These are phyloP conservation scores for Melieria crassipennis DNA, from an alignment of 2,888 invertebrate species.

Conservation along the genomic window DNA sequence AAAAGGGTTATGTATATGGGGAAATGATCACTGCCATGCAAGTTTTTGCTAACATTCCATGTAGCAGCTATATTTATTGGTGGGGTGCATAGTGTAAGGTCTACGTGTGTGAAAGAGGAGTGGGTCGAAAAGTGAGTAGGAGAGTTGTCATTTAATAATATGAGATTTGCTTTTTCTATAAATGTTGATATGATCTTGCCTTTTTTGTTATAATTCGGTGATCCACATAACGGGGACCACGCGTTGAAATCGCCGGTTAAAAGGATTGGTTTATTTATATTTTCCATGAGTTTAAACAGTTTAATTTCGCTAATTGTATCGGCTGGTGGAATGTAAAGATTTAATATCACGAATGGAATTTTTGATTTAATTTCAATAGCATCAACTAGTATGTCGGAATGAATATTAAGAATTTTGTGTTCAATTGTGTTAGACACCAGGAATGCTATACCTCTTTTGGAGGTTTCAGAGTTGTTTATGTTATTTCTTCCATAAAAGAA, in stretches of 20 bases:
- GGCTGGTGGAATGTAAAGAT: no score
- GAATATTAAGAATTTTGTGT: no score
- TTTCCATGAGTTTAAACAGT: neutral
- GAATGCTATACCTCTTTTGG: no score
- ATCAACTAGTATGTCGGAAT: no score
- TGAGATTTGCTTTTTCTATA: constrained; percentile 2
- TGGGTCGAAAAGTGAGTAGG: constrained; percentile 7
- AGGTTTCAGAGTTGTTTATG: no score
- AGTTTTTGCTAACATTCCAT: constrained; percentile 5
- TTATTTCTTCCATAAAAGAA: no score
- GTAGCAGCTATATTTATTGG: constrained; percentile 2
- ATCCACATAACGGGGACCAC: constrained; percentile 15
- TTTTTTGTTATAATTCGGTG: constrained; percentile 9
- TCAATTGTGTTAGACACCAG: no score
- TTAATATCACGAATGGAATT: no score
- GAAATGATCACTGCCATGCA: constrained; percentile 3
- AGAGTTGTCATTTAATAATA: constrained; percentile 6
- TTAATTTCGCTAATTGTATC: no score
- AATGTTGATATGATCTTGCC: neutral
- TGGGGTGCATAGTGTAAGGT: constrained; percentile 5
- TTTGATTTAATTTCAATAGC: no score
- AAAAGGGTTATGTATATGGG: constrained; percentile 12
- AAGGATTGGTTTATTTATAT: neutral
- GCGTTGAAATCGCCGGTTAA: constrained; percentile 7
- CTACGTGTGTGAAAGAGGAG: constrained; percentile 2